These are phyloP conservation scores for Amphimedon queenslandica DNA, from an alignment of 37 sponge, comb jelly and placozoan species.

Conservation along the genomic window DNA sequence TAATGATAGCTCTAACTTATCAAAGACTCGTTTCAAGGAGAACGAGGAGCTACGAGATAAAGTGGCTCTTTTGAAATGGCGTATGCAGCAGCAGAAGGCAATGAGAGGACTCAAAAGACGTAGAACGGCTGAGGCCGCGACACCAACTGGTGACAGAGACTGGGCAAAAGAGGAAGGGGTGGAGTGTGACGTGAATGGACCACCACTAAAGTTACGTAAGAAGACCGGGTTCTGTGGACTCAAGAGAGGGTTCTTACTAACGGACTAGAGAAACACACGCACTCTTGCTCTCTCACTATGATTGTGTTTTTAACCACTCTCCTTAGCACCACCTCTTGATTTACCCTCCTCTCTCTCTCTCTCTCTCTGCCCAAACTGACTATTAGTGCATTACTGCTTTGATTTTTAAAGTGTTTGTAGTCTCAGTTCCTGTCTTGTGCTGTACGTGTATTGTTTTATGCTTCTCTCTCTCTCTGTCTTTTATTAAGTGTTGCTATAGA, in stretches of 20 bases:
- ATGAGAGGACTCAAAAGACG: conserved; percentile 24
- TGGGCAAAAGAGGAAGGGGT: conserved; percentile 66
- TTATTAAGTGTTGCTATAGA: no score
- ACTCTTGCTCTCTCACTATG: no score
- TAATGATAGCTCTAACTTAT: neutral
- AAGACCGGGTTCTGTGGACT: conserved; percentile 43
- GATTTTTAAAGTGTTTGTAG: no score
- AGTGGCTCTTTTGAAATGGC: conserved; percentile 51
- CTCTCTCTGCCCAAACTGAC: no score
- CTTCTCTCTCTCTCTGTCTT: no score
- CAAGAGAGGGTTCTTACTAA: conserved; percentile 53
- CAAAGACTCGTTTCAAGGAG: conserved; percentile 46
- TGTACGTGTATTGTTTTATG: no score
- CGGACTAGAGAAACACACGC: conserved; percentile 2
- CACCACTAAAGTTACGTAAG: conserved; percentile 9
- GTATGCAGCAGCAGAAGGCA: conserved; percentile 46
- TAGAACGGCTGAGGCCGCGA: conserved; percentile 25
- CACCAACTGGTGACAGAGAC: conserved; percentile 38
- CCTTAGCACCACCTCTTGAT: no score
- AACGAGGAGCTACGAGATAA: conserved; percentile 41
- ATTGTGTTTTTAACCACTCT: no score
- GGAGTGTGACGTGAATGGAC: conserved; percentile 18
- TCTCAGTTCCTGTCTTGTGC: no score
- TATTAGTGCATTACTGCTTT: no score
- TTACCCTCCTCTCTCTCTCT: no score